These are phyloP conservation scores for Antigone vipio DNA, from an alignment of 2,113 vertebrate species.

Conservation along the genomic window DNA sequence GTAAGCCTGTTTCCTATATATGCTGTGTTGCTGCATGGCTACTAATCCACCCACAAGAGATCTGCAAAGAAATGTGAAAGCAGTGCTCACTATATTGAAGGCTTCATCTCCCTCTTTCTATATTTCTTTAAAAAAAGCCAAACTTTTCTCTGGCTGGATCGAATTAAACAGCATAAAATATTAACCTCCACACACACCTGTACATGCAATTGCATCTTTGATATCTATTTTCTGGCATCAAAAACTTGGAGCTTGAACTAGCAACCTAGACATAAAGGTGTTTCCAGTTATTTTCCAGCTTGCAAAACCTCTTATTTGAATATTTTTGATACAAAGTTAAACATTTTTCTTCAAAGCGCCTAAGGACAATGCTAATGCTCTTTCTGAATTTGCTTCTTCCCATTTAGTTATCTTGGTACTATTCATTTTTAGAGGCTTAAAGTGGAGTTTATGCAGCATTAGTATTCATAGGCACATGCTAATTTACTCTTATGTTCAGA, in stretches of 20 bases:
- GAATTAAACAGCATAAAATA: background rate
- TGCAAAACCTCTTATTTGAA: background rate
- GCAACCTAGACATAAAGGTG: background rate
- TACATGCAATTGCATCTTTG: background rate
- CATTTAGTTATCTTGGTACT: slow-evolving; percentile 14
- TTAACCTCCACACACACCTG: background rate
- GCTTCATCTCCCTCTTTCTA: background rate
- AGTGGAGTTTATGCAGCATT: slow-evolving; percentile 31
- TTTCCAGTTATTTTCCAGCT: background rate
- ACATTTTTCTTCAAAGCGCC: background rate
- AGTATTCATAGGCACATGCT: slow-evolving; percentile 61
- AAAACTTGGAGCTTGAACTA: background rate
- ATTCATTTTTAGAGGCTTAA: slow-evolving; percentile 54
- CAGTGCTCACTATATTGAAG: background rate
- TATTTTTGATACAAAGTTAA: slow-evolving; percentile 14
- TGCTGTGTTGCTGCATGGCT: background rate
- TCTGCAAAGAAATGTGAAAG: background rate
- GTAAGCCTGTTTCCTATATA: background rate
- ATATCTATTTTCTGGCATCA: background rate
- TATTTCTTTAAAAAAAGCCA: background rate
- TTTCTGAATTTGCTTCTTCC: slow-evolving; percentile 25
- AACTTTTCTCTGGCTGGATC: background rate
- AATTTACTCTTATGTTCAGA: slow-evolving; percentile 32
- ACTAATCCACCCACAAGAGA: background rate
- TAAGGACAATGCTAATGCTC: background rate